Evolutionary conservation across 2,797 vertebrate genomes (phyloP), one percentile per base, ranked within the genome.

Genomic region (Melanogrammus aeglefinus): DNA sequence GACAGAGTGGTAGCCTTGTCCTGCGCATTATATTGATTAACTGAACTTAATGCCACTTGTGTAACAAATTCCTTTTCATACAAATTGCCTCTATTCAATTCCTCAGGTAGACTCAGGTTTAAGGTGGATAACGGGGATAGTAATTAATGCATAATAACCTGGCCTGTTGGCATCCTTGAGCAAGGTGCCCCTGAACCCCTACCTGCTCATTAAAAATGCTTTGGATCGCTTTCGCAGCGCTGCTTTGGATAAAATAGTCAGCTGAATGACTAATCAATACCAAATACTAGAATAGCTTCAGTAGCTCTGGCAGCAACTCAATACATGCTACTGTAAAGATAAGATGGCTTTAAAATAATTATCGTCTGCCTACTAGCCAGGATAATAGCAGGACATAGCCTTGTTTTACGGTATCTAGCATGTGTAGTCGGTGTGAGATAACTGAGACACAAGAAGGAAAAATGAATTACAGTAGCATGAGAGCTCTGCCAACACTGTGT

Each of bases 1-100:
- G 80, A 81, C 80, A 36, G 75, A 80, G 63, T 27, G 63, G n/a
- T 27, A 69, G 63, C 63, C 51, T 2, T n/a, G 57, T 9, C 63
- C 63, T 69, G 9, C 12, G 10, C 63, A 12, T 69, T 69, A 69
- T 69, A 63, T 69, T 69, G 63, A 69, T 27, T 69, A 69, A 27
- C 18, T 57, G 16, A 21, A 57, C 21, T 63, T 18, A 63, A 63
- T 18, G 47, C 16, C 21, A n/a, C 63, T 69, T 69, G 63, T 69
- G 1, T 27, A 27, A n/a, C 63, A 69, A 69, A 27, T 69, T 69
- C n/a, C 57, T 63, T 69, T 69, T 69, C 27, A 27, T 69, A 12
- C 14, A 16, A 27, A 69, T 27, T 27, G 63, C n/a, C 63, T 27
- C 2, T 27, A 27, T 69, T 69, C n/a, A 27, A 27, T 27, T 69